A percentile compares a stretch with the other conserved stretches of the same genome.
phyloP scores from a whole-genome alignment of 2,888 invertebrate genomes.

The Odontothrips loti region DNA sequence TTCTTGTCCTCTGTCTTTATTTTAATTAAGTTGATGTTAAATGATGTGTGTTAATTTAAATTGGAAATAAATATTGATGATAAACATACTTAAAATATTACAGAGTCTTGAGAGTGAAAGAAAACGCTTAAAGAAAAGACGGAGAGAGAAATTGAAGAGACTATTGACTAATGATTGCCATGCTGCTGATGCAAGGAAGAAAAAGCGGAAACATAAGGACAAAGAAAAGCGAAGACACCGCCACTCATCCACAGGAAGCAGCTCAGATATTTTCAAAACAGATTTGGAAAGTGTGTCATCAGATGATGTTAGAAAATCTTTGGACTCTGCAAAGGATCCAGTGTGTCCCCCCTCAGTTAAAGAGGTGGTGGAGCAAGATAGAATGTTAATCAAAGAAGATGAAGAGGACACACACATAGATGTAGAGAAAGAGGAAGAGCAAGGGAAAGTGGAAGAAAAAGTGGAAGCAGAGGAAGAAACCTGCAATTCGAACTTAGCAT shows the following conservation, averaged over 20 bases:
- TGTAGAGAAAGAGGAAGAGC: constrained; percentile 47
- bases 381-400: constrained; percentile 28
- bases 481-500: background rate
- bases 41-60: background rate
- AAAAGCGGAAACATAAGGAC: constrained; percentile 74
- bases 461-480: constrained; percentile 37
- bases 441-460: constrained; percentile 38
- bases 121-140: constrained; percentile 64
- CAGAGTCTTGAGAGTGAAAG: constrained; percentile 43
- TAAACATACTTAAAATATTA: too few relatives aligned
- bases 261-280: constrained; percentile 35
- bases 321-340: background rate
- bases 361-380: constrained; percentile 35
- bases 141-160: constrained; percentile 57
- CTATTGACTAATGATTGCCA: constrained; percentile 38
- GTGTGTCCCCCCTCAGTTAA: constrained; percentile 19
- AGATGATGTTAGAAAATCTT: background rate
- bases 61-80: too few relatives aligned
- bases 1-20: background rate
- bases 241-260: constrained; percentile 50
- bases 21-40: background rate
- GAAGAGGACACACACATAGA: constrained; percentile 43
- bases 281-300: constrained; percentile 18
- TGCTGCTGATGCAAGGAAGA: constrained; percentile 50
- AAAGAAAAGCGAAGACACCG: constrained; percentile 61